Evolutionary conservation across 2,888 invertebrate genomes (phyloP).

Genomic region (Dryobota labecula): DNA sequence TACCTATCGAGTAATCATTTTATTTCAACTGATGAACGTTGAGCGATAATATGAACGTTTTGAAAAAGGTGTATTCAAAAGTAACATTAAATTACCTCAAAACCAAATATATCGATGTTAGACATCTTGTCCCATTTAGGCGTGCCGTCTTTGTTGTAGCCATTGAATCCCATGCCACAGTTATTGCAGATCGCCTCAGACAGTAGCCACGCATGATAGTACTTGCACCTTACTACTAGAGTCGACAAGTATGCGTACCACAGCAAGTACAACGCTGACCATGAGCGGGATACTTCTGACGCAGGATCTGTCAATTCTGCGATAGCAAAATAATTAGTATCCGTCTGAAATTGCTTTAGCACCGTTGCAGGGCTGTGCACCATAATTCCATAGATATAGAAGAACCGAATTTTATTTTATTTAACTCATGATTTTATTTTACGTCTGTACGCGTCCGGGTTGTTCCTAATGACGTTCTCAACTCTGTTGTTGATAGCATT

Average conservation of each 20-base stretch:
- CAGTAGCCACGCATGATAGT: constrained; percentile 99
- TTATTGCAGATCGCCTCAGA: constrained; percentile 99
- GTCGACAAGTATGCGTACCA: constrained; percentile 95
- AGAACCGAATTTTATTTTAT: neutral
- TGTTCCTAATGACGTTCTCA: neutral
- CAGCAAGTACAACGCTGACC: constrained; percentile 86
- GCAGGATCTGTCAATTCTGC: constrained; percentile 84
- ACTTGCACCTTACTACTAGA: constrained; percentile 96
- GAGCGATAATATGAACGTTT: neutral
- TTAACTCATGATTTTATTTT: neutral
- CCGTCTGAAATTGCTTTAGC: neutral
- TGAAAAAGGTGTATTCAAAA: neutral
- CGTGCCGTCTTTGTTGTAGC: constrained; percentile 93
- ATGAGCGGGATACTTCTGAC: constrained; percentile 86
- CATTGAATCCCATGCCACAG: constrained; percentile 97
- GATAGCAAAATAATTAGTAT: constrained; percentile 28
- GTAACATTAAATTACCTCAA: constrained; percentile 92
- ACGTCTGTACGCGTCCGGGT: neutral
- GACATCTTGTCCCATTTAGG: constrained; percentile 98
- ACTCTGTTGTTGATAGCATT: neutral
- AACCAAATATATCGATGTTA: constrained; percentile 96
- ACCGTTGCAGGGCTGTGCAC: neutral
- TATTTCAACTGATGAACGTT: neutral
- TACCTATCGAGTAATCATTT: neutral
- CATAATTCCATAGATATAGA: neutral